Evolutionary conservation across 30 jellyfish, hydroid and myxozoan species (phyloP), one percentile per base, ranked within the genome.

Genomic region (Aurelia sp.): DNA sequence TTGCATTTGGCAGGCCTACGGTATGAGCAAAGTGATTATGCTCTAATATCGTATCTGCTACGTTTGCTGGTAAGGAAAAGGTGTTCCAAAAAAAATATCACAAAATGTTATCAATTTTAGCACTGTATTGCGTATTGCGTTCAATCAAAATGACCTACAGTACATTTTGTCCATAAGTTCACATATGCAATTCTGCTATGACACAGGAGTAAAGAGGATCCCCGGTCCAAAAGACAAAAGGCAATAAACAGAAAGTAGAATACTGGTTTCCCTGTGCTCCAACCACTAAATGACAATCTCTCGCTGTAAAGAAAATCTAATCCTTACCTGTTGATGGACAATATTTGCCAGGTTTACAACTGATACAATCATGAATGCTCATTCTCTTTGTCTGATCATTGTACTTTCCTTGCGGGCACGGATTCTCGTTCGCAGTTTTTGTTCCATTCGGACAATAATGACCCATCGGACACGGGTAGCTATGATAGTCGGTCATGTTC

Each of bases 401-500:
- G 51, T 72, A 96, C 57, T 82, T 96, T 59, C 99, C 99, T 41
- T 60, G 63, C 61, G 98, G 98, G 78, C 99, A 96, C 5, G 96
- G 86, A 44, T 73, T 50, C 48, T 86, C 91, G 13, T 60, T 48
- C 12, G 96, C 98, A 4, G 82, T 81, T 58, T 61, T 81, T 9
- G 98, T 96, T 57, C 96, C 98, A 86, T 96, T 96, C n/a, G 97
- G 97, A 82, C 99, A 96, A 61, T 71, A 96, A 88, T 96, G 81
- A 7, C 99, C 99, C 60, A 41, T 50, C 35, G 98, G 98, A 67
- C 99, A 96, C 15, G 91, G 91, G 63, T 85, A 90, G 62, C 97
- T 60, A 67, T 59, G 86, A 67, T 81, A 96, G 57, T 87, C 93
- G 24, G 97, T 74, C 98, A 96, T 96, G 82, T 78, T 78, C 72